phyloP scores from a whole-genome alignment of 2,888 invertebrate genomes.

The Andrena bicolor region DNA sequence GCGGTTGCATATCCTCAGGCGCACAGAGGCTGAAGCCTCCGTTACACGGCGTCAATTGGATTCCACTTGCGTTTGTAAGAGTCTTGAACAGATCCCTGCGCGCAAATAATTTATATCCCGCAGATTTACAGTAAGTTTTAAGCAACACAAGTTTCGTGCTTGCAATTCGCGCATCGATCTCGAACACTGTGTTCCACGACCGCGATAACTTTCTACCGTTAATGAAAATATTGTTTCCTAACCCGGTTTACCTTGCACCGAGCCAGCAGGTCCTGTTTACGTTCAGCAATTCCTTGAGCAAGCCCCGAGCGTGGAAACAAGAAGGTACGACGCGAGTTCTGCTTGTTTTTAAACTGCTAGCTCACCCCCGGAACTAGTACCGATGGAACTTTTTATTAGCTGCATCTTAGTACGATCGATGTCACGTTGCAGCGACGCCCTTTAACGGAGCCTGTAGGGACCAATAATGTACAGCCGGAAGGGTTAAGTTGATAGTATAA shows the following conservation, averaged over 20 bases:
- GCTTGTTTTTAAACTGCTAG: conserved; percentile 8
- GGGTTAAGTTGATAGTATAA: neutral
- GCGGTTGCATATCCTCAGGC: too few relatives aligned
- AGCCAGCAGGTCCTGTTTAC: conserved; percentile 1
- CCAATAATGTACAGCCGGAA: neutral
- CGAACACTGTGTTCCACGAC: too few relatives aligned
- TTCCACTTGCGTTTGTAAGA: too few relatives aligned
- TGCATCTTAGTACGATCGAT: conserved; percentile 29
- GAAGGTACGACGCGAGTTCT: neutral
- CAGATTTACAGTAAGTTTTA: too few relatives aligned
- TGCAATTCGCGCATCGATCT: neutral
- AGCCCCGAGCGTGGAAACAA: conserved; percentile 12
- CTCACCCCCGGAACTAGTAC: neutral
- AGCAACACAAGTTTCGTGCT: too few relatives aligned
- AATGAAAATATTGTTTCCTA: conserved; percentile 39
- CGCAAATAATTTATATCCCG: too few relatives aligned
- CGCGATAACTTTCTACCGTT: neutral
- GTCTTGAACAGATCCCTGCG: too few relatives aligned
- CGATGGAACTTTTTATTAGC: conserved; percentile 25
- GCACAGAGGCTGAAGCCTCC: too few relatives aligned
- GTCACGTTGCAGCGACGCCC: neutral
- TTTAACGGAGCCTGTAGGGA: neutral
- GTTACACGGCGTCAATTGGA: too few relatives aligned
- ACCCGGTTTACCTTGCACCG: neutral
- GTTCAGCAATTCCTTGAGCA: conserved; percentile 4